Percentiles rank a stretch among this genome's conserved stretches.
Evolutionary conservation across 2,113 vertebrate species (phyloP).

Genomic region (Ameiurus melas): DNA sequence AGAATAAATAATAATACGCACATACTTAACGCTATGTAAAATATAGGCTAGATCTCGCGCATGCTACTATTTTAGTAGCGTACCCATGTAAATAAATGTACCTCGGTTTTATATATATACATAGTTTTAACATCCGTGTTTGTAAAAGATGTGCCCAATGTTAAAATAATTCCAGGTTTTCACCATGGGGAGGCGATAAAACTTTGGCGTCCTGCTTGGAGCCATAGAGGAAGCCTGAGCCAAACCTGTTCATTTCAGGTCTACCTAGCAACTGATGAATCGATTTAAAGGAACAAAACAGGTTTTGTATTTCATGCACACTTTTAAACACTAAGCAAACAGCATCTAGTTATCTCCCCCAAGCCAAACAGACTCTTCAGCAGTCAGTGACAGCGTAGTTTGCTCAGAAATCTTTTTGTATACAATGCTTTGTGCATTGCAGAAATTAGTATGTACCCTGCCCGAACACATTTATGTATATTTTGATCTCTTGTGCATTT

Average conservation of each 20-base stretch:
- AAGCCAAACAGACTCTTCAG: no score
- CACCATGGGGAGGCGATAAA: neutral
- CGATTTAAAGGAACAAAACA: neutral
- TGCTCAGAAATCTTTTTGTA: neutral
- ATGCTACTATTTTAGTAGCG: neutral
- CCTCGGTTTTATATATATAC: no score
- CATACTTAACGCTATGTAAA: neutral
- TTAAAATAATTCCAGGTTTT: neutral
- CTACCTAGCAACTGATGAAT: constrained; percentile 42
- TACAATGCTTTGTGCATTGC: neutral
- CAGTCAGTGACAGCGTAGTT: neutral
- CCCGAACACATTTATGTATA: neutral
- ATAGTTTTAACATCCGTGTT: neutral
- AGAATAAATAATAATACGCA: neutral
- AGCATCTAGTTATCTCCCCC: neutral
- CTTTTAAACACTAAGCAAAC: neutral
- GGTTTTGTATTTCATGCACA: neutral
- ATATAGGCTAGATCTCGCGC: neutral
- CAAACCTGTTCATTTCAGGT: constrained; percentile 1
- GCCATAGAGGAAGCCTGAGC: neutral
- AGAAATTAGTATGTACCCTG: neutral
- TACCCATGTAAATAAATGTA: no score
- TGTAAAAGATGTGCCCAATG: neutral
- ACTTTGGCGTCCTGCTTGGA: neutral
- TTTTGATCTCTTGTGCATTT: neutral